These are phyloP conservation scores for Rapana venosa DNA, from an alignment of 2,888 invertebrate genomes.

Conservation along the genomic window DNA sequence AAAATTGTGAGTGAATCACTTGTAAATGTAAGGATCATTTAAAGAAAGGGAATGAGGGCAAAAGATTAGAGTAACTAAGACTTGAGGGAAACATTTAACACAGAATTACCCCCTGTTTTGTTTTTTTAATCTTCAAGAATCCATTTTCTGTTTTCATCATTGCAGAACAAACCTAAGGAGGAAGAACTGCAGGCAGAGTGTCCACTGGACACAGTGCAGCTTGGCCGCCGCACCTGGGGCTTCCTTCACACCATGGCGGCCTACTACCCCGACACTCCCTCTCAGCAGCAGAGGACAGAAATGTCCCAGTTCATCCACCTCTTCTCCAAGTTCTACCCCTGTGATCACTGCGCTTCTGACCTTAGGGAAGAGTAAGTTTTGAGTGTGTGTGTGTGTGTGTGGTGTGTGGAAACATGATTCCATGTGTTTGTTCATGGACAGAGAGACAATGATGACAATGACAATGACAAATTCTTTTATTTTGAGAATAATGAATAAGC, in stretches of 20 bases:
- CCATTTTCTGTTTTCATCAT: not conserved
- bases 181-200: conserved; percentile 75
- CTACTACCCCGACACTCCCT: conserved; percentile 92
- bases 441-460: not conserved
- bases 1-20: not conserved
- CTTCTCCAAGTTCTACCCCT: conserved; percentile 94
- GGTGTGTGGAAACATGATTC: not conserved
- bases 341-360: conserved; percentile 92
- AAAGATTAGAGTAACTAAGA: too few relatives aligned
- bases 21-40: not conserved
- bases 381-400: conserved; percentile 8
- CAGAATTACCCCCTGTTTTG: too few relatives aligned
- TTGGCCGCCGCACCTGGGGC: conserved; percentile 90
- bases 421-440: not conserved
- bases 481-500: too few relatives aligned
- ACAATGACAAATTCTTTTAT: too few relatives aligned
- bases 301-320: conserved; percentile 90
- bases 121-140: not conserved
- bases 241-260: conserved; percentile 97
- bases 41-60: too few relatives aligned
- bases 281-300: conserved; percentile 83
- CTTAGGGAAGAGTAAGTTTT: conserved; percentile 86
- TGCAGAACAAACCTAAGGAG: conserved; percentile 41
- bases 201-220: conserved; percentile 80
- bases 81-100: too few relatives aligned